Evolutionary conservation across 2,888 invertebrate species (phyloP).

Genomic region (Polydrusus pterygomalis): DNA sequence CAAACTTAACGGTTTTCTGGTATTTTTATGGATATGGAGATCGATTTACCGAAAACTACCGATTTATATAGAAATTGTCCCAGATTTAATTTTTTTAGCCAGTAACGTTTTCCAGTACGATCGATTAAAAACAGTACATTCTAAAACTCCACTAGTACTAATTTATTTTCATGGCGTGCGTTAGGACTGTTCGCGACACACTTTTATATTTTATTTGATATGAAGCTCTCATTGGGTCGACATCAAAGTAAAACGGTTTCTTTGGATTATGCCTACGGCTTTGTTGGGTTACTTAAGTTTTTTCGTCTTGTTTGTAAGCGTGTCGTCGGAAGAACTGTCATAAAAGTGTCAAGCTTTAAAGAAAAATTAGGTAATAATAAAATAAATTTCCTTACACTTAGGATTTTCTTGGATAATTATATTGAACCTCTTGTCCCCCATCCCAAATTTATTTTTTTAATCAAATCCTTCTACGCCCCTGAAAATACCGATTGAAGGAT

Average conservation of each 20-base stretch:
- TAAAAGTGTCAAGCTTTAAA: not conserved
- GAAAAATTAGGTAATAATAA: conserved; percentile 1
- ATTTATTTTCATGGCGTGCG: conserved; percentile 33
- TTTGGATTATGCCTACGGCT: conserved; percentile 7
- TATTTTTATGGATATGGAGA: too few species aligned
- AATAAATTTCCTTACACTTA: too few species aligned
- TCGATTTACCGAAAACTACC: too few species aligned
- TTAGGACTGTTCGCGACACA: conserved; percentile 23
- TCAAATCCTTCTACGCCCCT: too few species aligned
- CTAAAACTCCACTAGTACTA: conserved; percentile 17
- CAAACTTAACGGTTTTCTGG: too few species aligned
- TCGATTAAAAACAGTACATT: too few species aligned
- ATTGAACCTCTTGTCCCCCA: too few species aligned
- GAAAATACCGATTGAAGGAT: too few species aligned
- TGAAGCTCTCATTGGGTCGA: conserved; percentile 16
- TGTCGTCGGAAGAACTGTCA: not conserved
- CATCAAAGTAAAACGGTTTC: conserved; percentile 1
- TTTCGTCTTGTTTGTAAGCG: conserved; percentile 4
- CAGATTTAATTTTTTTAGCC: too few species aligned
- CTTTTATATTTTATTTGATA: conserved; percentile 34
- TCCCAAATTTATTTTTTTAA: too few species aligned
- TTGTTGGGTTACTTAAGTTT: not conserved
- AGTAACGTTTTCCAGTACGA: too few species aligned
- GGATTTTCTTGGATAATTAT: not conserved
- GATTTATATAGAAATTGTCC: too few species aligned